Base-by-base conservation (phyloP, 2,888 invertebrate genomes). In the Cheilosia impressa region DNA sequence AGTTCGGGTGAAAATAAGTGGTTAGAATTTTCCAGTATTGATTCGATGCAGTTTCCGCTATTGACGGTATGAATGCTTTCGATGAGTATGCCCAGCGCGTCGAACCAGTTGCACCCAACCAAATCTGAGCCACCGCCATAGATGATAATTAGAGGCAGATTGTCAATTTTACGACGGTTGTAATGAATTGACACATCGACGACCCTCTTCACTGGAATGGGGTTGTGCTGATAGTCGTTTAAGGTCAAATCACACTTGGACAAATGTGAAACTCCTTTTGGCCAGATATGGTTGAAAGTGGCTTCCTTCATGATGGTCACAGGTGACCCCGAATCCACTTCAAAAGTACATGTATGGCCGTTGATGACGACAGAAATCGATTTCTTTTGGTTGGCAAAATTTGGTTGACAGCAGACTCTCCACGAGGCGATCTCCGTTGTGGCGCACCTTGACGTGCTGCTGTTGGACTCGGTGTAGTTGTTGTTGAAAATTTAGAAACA, bases 21-120 rank as follows among this genome's bases (percentile, higher is more conserved):
- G 4, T 50, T n/a, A 27, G 63, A 83, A 45, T 83, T 63, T 0
- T 47, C 38, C 10, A 73, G 19, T 19, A 76, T 41, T 63, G 71
- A 62, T 22, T 72, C 38, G 17, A 73, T 75, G 53, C 38, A n/a
- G 17, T 6, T 17, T 41, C 22, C 24, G 15, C 34, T 52, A 5
- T 57, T 34, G 22, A 71, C 60, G 7, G 57, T 15, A 57, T 87
- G 41, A 31, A 82, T 65, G 0, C 77, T 79, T 45, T 84, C 66
- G 9, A 87, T 76, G 31, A 43, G 69, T 24, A 81, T 84, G 31
- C 87, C 80, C 34, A 83, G 75, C 15, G 81, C 62, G 0, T 71
- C 50, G 41, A 87, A 75, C 66, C 81, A 85, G 55, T 87, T 78
- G 22, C 76, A 80, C 22, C 69, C 81, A 31, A 87, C 31, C 50